A percentile compares a stretch with the other conserved stretches of the same genome.
Evolutionary conservation across 2,797 vertebrate genomes (phyloP).

Genomic region (Decapterus maruadsi): DNA sequence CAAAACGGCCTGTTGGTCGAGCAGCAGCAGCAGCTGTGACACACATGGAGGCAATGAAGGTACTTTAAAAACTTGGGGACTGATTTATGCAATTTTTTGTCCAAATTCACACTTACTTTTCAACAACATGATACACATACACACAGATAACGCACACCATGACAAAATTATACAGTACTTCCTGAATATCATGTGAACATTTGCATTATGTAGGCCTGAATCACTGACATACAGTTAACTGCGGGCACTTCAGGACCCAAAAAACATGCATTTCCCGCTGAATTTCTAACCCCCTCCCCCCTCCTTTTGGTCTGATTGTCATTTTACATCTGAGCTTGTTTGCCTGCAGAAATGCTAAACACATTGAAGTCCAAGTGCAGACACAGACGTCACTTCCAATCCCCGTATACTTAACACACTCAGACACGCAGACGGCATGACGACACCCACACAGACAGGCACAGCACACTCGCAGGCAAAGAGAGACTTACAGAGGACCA

Average conservation of each 20-base stretch:
- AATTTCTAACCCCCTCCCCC: not conserved
- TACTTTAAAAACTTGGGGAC: not conserved
- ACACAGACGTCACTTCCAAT: slow-evolving; percentile 60
- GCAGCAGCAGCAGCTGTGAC: slow-evolving; percentile 4
- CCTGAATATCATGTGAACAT: not conserved
- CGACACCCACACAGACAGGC: slow-evolving; percentile 53
- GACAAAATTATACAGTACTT: not conserved
- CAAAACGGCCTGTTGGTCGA: not conserved
- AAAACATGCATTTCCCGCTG: slow-evolving; percentile 7
- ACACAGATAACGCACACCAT: not conserved
- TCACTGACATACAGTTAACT: no score
- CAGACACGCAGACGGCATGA: slow-evolving; percentile 59
- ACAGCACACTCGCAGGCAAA: slow-evolving; percentile 22
- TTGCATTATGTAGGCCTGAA: not conserved
- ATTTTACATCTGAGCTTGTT: slow-evolving; percentile 35
- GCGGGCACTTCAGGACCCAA: not conserved
- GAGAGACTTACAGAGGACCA: slow-evolving; percentile 38
- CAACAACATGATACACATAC: not conserved
- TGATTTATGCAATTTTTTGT: not conserved
- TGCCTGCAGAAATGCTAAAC: slow-evolving; percentile 47
- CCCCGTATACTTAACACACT: slow-evolving; percentile 34
- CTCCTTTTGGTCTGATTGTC: slow-evolving; percentile 2
- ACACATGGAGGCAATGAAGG: not conserved
- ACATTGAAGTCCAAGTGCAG: slow-evolving; percentile 40
- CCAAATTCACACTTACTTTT: not conserved